Evolutionary conservation across 1,140 invertebrate genomes (phyloP), one percentile per base, ranked within the genome.

Genomic region (Eubasilissa regina): DNA sequence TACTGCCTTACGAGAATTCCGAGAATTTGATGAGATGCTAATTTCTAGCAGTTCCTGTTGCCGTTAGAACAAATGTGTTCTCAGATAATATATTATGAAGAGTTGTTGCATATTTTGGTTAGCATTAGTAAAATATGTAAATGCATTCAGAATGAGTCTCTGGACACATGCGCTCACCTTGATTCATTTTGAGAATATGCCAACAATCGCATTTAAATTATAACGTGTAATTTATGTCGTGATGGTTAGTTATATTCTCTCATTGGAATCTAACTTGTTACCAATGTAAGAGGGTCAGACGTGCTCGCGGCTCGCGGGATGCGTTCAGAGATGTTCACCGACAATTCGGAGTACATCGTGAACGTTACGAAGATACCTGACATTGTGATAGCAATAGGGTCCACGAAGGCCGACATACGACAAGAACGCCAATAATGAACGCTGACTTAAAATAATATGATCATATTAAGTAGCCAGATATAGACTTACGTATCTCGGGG

Each of bases 151-250:
- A 15, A 51, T 13, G 66, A 70, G 44, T 19, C 25, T 62, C 15
- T 64, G 35, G 44, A 64, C 60, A 45, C 17, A 75, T 58, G 53
- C 51, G 60, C 25, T 75, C 55, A 44, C 73, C 73, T 75, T 75
- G 73, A 75, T 75, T 75, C 56, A 75, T 75, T 75, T 75, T 35
- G 73, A 60, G 73, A 75, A 48, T 75, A 75, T 12, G n/a, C 21
- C 15, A 75, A 47, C 21, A 75, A 60, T 58, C 43, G 43, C 15
- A 44, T 58, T 60, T 60, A 44, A 75, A 75, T 75, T 44, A 75
- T 47, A 75, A 75, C 55, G 73, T 75, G 47, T 75, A 75, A 75
- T 75, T 75, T 75, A 75, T 75, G 73, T 75, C 73, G 73, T 75
- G 73, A 60, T 75, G 73, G 56, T 13, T n/a, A n/a, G n/a, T n/a